phyloP scores from a whole-genome alignment of 2,113 vertebrate species.

The Hemiprocne comata region DNA sequence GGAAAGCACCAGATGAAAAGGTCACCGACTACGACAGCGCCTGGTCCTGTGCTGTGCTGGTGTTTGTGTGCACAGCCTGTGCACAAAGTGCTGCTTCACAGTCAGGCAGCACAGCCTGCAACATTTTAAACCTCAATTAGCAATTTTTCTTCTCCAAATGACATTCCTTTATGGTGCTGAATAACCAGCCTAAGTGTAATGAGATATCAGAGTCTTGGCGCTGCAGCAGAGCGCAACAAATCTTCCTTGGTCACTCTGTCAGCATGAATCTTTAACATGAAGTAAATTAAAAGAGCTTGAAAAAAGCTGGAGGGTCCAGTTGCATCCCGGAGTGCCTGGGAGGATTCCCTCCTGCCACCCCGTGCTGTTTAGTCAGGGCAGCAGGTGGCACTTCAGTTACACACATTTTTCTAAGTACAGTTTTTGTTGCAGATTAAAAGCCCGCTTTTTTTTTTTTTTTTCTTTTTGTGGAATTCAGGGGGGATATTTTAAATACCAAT shows the following conservation, averaged over 20 bases:
- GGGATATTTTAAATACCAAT: neutral
- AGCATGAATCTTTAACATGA: neutral
- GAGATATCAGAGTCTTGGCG: neutral
- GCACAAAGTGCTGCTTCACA: neutral
- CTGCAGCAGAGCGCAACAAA: neutral
- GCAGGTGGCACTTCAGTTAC: constrained; percentile 74
- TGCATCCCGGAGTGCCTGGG: neutral
- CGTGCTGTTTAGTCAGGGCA: neutral
- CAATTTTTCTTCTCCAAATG: neutral
- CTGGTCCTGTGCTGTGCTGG: too few species aligned
- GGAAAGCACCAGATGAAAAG: neutral
- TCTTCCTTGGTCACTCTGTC: neutral
- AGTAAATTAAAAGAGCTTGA: neutral
- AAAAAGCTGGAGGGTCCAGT: neutral
- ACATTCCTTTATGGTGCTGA: neutral
- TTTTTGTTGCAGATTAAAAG: neutral
- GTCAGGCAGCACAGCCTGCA: neutral
- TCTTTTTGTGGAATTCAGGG: neutral
- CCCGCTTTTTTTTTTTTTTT: neutral
- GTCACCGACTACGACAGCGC: too few species aligned
- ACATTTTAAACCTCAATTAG: neutral
- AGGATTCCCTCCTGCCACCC: rapidly evolving
- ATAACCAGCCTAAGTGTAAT: constrained; percentile 12
- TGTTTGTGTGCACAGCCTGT: neutral
- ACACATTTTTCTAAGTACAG: neutral